Evolutionary conservation across 2,113 vertebrate species (phyloP).

Genomic region (Edolisoma coerulescens): DNA sequence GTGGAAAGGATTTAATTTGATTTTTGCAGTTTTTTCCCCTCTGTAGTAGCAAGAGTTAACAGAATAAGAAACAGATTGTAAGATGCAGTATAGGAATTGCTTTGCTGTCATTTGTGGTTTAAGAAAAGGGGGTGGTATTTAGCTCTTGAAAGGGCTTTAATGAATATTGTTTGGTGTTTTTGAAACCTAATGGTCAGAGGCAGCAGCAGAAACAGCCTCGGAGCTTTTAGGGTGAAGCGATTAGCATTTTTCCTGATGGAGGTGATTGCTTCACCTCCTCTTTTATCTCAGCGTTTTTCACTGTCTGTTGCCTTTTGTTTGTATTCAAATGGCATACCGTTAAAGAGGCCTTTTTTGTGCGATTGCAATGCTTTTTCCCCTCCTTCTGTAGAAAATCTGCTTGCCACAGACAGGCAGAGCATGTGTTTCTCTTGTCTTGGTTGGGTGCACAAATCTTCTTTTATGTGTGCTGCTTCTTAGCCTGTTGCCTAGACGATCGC

Average conservation of each 20-base stretch:
- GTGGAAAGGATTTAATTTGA: background rate
- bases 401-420: constrained; percentile 66
- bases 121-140: constrained; percentile 68
- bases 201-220: constrained; percentile 57
- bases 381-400: constrained; percentile 60
- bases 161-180: constrained; percentile 72
- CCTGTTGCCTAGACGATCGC: constrained; percentile 88
- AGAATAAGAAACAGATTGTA: constrained; percentile 22
- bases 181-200: constrained; percentile 68
- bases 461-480: constrained; percentile 73
- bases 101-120: constrained; percentile 73
- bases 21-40: background rate
- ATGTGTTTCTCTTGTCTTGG: constrained; percentile 74
- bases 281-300: constrained; percentile 42
- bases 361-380: constrained; percentile 50
- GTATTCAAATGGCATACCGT: constrained; percentile 38
- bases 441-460: constrained; percentile 76
- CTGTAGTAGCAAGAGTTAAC: constrained; percentile 67
- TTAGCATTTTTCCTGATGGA: constrained; percentile 64
- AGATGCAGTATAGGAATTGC: constrained; percentile 55
- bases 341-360: constrained; percentile 44
- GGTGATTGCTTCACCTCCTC: constrained; percentile 57
- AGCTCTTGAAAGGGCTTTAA: constrained; percentile 74
- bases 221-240: constrained; percentile 60
- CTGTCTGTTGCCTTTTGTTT: constrained; percentile 61